A percentile compares a stretch with the other conserved stretches of the same genome.
phyloP scores from a whole-genome alignment of 2,888 invertebrate species.

The Dioctria rufipes region DNA sequence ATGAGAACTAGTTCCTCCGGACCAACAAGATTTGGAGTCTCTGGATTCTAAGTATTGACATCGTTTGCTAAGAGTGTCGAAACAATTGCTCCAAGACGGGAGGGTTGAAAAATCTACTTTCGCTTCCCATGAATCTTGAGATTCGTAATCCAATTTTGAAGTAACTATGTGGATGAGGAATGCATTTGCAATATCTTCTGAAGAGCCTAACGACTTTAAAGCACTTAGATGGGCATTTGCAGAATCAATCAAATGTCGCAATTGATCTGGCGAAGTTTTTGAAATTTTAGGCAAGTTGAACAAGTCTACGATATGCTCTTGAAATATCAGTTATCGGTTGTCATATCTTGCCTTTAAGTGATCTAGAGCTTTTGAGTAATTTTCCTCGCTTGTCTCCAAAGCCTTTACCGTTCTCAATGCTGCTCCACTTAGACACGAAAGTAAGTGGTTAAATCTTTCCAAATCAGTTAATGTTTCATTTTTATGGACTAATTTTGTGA shows the following conservation, averaged over 20 bases:
- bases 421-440: too few species aligned
- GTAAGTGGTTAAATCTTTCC: too few species aligned
- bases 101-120: background rate
- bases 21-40: too few species aligned
- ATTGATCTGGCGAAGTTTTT: background rate
- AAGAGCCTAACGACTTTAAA: background rate
- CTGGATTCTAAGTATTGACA: background rate
- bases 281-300: background rate
- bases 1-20: too few species aligned
- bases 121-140: background rate
- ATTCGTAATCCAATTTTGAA: slow-evolving; percentile 1
- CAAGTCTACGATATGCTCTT: background rate
- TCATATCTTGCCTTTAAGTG: background rate
- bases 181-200: background rate
- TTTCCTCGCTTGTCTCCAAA: background rate
- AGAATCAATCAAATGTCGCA: background rate
- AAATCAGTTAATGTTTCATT: too few species aligned
- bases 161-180: background rate
- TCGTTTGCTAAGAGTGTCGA: background rate
- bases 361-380: background rate
- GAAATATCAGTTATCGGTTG: background rate
- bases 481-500: too few species aligned
- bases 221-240: slow-evolving; percentile 4
- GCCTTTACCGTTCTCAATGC: background rate
- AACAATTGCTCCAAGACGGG: background rate